phyloP scores from a whole-genome alignment of 2,888 invertebrate genomes.

The Plagodis pulveraria region DNA sequence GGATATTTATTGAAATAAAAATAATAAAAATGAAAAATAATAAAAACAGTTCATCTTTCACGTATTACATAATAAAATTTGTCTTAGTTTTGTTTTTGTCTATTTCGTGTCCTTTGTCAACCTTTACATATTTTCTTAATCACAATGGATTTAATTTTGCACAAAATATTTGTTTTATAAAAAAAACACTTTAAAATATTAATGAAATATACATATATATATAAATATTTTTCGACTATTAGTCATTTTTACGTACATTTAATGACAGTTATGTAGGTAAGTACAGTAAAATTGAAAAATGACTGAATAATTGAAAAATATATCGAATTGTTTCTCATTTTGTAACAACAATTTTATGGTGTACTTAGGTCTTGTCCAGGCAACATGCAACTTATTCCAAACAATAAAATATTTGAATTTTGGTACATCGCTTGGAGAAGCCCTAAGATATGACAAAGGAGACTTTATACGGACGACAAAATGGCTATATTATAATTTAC shows the following conservation, averaged over 20 bases:
- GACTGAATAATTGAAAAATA: constrained; percentile 23
- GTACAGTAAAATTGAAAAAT: constrained; percentile 6
- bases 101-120: constrained; percentile 70
- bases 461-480: constrained; percentile 69
- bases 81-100: constrained; percentile 72
- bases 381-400: constrained; percentile 20
- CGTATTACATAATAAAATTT: constrained; percentile 83
- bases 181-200: neutral
- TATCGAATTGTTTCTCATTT: constrained; percentile 2
- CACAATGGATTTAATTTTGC: neutral
- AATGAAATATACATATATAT: neutral
- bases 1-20: constrained; percentile 86
- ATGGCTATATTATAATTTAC: constrained; percentile 76
- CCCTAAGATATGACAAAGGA: constrained; percentile 56
- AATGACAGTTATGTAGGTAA: neutral
- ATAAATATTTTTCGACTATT: constrained; percentile 9
- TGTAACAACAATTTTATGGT: constrained; percentile 6
- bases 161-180: neutral
- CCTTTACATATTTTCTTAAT: constrained; percentile 2
- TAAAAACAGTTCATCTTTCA: constrained; percentile 85
- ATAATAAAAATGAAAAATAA: constrained; percentile 85
- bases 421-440: constrained; percentile 63
- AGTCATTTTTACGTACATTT: constrained; percentile 15
- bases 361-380: constrained; percentile 33
- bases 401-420: constrained; percentile 11